Evolutionary conservation across 2,113 vertebrate genomes (phyloP).

Genomic region (Cyphomyrus discorhynchus): DNA sequence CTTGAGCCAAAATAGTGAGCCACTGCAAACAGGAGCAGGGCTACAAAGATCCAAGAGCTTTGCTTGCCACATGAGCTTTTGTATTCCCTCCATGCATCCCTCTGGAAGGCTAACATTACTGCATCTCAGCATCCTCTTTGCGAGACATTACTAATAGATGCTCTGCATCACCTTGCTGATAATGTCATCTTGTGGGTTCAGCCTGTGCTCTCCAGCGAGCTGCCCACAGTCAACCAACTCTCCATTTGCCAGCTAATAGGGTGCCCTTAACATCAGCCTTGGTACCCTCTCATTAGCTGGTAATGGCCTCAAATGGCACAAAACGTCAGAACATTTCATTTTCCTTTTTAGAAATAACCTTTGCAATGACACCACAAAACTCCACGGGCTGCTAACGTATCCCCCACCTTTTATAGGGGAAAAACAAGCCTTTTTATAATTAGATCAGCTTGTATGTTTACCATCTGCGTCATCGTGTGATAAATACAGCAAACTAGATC

Average conservation of each 20-base stretch:
- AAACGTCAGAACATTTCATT: background rate
- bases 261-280: background rate
- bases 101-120: background rate
- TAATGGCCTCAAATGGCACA: conserved; percentile 5
- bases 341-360: background rate
- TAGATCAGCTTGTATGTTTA: background rate
- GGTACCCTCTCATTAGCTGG: conserved; percentile 15
- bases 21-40: background rate
- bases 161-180: background rate
- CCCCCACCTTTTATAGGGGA: background rate
- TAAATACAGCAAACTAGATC: background rate
- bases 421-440: background rate
- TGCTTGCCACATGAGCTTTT: background rate
- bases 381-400: background rate
- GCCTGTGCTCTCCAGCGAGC: background rate
- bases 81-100: background rate
- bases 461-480: background rate
- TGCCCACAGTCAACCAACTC: background rate
- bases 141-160: background rate
- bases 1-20: background rate
- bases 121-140: background rate
- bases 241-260: conserved; percentile 10
- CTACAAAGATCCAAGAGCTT: background rate
- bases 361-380: background rate
- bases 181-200: background rate